Conservation (phyloP, 1,140 invertebrate genomes). For the Acromyrmex charruanus region DNA sequence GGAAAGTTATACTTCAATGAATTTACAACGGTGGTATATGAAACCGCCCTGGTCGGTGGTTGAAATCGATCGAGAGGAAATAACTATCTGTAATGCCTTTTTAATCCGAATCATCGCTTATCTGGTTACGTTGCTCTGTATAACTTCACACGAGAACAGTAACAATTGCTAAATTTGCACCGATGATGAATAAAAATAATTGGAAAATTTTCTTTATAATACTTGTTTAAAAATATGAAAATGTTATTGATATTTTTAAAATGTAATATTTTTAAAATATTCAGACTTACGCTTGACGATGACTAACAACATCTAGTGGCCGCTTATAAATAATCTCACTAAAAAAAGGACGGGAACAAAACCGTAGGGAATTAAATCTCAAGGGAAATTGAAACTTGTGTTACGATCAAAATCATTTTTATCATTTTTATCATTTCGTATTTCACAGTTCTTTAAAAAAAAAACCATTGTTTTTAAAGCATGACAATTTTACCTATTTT, state of each 20-base stretch:
- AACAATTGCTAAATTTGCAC: not conserved
- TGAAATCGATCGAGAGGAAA: slow-evolving; percentile 33
- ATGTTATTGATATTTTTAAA: too few species aligned
- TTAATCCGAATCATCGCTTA: slow-evolving; percentile 8
- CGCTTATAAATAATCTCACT: slow-evolving; percentile 39
- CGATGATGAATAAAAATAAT: not conserved
- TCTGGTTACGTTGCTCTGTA: not conserved
- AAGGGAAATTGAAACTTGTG: slow-evolving; percentile 53
- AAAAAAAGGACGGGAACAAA: slow-evolving; percentile 32
- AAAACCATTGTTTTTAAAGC: too few species aligned
- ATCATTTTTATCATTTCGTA: too few species aligned
- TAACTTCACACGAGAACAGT: not conserved
- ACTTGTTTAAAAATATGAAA: too few species aligned
- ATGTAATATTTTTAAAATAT: not conserved
- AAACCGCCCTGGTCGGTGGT: not conserved
- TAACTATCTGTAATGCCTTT: slow-evolving; percentile 34
- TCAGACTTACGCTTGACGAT: not conserved
- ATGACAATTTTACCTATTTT: too few species aligned
- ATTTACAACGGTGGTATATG: slow-evolving; percentile 40
- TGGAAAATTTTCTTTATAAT: not conserved
- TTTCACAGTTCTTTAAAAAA: too few species aligned
- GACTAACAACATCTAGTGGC: not conserved
- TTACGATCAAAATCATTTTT: too few species aligned
- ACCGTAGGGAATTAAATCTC: slow-evolving; percentile 46
- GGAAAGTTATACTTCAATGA: slow-evolving; percentile 62